A percentile compares a stretch with the other conserved stretches of the same genome.
phyloP scores from a whole-genome alignment of 2,113 vertebrate genomes.

The Orcinus orca region DNA sequence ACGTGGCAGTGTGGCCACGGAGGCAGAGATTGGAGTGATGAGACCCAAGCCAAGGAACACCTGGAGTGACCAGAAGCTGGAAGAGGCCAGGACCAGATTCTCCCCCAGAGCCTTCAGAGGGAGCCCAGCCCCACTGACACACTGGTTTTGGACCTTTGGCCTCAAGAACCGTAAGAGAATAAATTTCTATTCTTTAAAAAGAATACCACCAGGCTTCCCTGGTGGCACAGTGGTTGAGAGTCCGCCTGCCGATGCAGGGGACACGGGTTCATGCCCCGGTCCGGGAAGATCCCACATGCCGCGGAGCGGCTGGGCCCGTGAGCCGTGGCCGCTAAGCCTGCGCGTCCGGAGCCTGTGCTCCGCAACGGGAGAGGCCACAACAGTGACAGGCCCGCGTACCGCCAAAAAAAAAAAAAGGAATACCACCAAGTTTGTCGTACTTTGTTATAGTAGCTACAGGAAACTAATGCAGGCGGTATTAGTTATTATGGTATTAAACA shows the following conservation, averaged over 20 bases:
- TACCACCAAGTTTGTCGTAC: not conserved
- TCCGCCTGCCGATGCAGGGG: no score
- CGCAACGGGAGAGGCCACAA: no score
- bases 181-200: not conserved
- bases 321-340: no score
- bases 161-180: not conserved
- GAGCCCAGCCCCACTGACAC: not conserved
- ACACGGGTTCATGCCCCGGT: no score
- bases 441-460: not conserved
- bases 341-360: no score
- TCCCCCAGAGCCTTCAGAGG: not conserved
- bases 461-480: not conserved
- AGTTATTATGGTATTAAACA: not conserved
- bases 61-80: not conserved
- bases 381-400: no score
- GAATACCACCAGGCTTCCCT: not conserved
- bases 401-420: not conserved
- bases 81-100: not conserved
- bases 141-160: not conserved
- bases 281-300: no score
- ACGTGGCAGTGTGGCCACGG: not conserved
- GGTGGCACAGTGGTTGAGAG: no score
- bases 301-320: no score
- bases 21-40: not conserved
- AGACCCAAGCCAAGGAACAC: not conserved